These are phyloP conservation scores for Rhynchonycteris naso DNA, from an alignment of 2,797 vertebrate species.

Conservation along the genomic window DNA sequence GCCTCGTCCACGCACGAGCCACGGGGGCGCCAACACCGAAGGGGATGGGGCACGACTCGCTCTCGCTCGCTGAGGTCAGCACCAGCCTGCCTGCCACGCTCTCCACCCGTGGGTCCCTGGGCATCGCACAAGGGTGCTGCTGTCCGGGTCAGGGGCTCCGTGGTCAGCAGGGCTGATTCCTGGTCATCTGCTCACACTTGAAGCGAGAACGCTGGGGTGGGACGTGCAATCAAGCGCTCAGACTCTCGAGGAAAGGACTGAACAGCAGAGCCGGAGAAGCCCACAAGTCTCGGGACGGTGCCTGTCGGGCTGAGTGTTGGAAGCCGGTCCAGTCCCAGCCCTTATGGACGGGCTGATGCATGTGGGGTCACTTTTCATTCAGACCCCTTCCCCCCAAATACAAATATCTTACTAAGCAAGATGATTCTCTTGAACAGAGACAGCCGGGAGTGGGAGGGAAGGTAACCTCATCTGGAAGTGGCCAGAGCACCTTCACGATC, in stretches of 20 bases:
- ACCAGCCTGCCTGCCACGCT: neutral
- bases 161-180: accelerated
- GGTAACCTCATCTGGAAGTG: neutral
- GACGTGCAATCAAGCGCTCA: too few species aligned
- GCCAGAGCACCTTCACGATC: neutral
- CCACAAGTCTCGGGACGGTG: neutral
- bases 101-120: accelerated
- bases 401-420: neutral
- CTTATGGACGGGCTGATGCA: neutral
- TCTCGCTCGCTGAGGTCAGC: neutral
- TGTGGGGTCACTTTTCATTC: neutral
- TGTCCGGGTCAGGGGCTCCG: neutral
- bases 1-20: neutral
- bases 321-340: neutral
- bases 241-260: neutral
- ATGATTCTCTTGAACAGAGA: neutral
- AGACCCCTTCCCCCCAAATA: neutral
- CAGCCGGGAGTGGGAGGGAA: neutral
- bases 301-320: neutral
- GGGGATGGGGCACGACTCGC: too few species aligned
- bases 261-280: neutral
- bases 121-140: neutral
- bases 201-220: neutral
- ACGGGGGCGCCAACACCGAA: neutral
- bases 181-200: neutral